Evolutionary conservation across 1,140 invertebrate species (phyloP).

Genomic region (Eumeta japonica): DNA sequence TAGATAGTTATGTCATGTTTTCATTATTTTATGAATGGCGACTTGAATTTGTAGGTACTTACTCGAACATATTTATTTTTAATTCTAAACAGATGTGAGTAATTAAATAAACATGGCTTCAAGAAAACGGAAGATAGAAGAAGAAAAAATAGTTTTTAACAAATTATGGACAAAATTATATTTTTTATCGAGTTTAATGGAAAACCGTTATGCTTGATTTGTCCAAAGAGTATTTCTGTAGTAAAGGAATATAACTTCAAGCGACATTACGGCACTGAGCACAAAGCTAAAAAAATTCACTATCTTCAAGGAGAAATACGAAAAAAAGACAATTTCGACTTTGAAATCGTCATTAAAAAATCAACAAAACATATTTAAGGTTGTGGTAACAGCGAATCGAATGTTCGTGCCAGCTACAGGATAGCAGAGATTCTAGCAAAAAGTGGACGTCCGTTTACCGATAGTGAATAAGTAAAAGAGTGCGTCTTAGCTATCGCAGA

Average conservation of each 20-base stretch:
- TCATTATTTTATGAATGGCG: no score
- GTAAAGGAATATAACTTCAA: constrained; percentile 32
- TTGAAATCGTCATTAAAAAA: constrained; percentile 20
- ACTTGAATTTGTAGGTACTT: no score
- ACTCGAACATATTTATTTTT: no score
- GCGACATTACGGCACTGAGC: constrained; percentile 20
- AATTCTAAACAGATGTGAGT: no score
- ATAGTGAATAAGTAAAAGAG: constrained; percentile 28
- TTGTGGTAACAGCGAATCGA: constrained; percentile 18
- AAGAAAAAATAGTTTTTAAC: constrained; percentile 20
- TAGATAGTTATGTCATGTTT: no score
- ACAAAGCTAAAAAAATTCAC: constrained; percentile 20
- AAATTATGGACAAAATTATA: constrained; percentile 21
- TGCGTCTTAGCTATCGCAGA: no score
- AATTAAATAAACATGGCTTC: no score
- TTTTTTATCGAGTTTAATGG: constrained; percentile 14
- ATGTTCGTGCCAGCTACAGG: constrained; percentile 24
- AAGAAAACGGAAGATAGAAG: constrained; percentile 13
- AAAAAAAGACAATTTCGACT: constrained; percentile 18
- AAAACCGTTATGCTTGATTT: constrained; percentile 22
- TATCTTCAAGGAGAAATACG: constrained; percentile 14
- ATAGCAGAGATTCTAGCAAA: constrained; percentile 20
- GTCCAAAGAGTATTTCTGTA: constrained; percentile 22
- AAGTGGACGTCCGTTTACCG: constrained; percentile 26
- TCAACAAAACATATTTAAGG: constrained; percentile 22